Percentiles rank a stretch among this genome's conserved stretches.
Evolutionary conservation across 2,888 invertebrate genomes (phyloP).

Genomic region (Priocnemis perturbator): DNA sequence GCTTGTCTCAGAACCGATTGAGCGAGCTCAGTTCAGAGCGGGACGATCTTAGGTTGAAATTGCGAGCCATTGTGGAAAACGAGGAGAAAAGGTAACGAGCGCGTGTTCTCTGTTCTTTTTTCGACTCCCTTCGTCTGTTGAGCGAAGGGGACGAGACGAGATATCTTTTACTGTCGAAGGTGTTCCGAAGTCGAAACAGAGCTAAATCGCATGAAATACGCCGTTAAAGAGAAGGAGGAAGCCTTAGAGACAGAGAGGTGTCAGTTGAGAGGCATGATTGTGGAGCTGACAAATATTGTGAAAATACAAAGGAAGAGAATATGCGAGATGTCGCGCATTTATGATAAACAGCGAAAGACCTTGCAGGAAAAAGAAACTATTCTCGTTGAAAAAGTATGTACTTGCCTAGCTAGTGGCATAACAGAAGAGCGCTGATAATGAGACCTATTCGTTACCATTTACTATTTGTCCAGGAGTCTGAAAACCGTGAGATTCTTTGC

Average conservation of each 20-base stretch:
- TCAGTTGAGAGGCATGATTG: slow-evolving; percentile 50
- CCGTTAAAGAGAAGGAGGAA: slow-evolving; percentile 52
- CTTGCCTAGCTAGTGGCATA: no score
- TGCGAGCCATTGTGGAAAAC: slow-evolving; percentile 46
- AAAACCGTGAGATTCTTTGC: slow-evolving; percentile 44
- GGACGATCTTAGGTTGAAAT: slow-evolving; percentile 50
- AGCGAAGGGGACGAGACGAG: no score
- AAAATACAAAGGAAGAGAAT: slow-evolving; percentile 57
- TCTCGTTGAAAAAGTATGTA: slow-evolving; percentile 49
- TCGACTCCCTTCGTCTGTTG: no score
- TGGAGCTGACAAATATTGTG: slow-evolving; percentile 52
- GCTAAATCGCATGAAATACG: slow-evolving; percentile 48
- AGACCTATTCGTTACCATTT: no score
- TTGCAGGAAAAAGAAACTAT: slow-evolving; percentile 50
- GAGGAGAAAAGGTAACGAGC: slow-evolving; percentile 53
- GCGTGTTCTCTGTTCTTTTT: no score
- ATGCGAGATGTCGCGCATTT: slow-evolving; percentile 53
- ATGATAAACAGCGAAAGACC: slow-evolving; percentile 49
- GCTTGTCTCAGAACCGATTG: slow-evolving; percentile 27
- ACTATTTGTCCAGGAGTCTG: slow-evolving; percentile 33
- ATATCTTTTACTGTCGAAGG: slow-evolving; percentile 41
- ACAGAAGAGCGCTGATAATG: no score
- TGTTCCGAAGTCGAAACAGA: slow-evolving; percentile 53
- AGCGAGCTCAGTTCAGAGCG: slow-evolving; percentile 52
- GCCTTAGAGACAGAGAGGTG: slow-evolving; percentile 46